These are phyloP conservation scores for Catajapyx aquilonaris DNA, from an alignment of 1,140 invertebrate genomes.

Conservation along the genomic window DNA sequence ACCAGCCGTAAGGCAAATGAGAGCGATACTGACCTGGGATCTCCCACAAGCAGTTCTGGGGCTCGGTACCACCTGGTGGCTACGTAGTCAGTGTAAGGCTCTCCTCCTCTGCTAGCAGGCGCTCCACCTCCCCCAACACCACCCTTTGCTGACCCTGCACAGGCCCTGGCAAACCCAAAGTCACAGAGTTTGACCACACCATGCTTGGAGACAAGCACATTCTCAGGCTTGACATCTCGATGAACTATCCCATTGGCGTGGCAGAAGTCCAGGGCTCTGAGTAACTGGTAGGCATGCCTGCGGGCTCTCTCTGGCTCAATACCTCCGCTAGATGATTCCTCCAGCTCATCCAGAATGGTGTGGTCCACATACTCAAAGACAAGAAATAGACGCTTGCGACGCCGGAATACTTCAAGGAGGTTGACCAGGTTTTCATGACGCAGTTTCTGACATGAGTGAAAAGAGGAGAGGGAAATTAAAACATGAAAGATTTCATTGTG, in stretches of 20 bases:
- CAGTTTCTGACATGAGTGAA: too few species aligned
- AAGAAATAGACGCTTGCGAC: constrained; percentile 59
- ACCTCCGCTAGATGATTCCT: constrained; percentile 37
- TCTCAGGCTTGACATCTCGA: constrained; percentile 79
- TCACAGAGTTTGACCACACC: constrained; percentile 75
- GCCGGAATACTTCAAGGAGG: constrained; percentile 68
- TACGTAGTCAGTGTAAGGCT: constrained; percentile 60
- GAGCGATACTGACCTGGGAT: constrained; percentile 36
- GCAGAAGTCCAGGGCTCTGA: constrained; percentile 66
- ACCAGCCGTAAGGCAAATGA: too few species aligned
- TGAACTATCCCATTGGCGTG: constrained; percentile 77
- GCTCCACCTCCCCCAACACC: constrained; percentile 21
- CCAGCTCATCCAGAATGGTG: constrained; percentile 64
- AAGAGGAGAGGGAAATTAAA: too few species aligned
- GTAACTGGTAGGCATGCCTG: constrained; percentile 57
- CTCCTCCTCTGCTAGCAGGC: constrained; percentile 32
- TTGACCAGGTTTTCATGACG: constrained; percentile 73
- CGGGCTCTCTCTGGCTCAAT: constrained; percentile 45
- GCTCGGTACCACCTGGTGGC: constrained; percentile 72
- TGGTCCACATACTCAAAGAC: constrained; percentile 78
- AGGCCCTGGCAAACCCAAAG: constrained; percentile 60
- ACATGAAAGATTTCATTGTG: too few species aligned
- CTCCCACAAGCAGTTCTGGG: constrained; percentile 60
- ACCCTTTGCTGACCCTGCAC: constrained; percentile 19
- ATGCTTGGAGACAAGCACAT: constrained; percentile 55